These are phyloP conservation scores for Diadegma fenestrale DNA, from an alignment of 2,888 invertebrate genomes.

Conservation along the genomic window DNA sequence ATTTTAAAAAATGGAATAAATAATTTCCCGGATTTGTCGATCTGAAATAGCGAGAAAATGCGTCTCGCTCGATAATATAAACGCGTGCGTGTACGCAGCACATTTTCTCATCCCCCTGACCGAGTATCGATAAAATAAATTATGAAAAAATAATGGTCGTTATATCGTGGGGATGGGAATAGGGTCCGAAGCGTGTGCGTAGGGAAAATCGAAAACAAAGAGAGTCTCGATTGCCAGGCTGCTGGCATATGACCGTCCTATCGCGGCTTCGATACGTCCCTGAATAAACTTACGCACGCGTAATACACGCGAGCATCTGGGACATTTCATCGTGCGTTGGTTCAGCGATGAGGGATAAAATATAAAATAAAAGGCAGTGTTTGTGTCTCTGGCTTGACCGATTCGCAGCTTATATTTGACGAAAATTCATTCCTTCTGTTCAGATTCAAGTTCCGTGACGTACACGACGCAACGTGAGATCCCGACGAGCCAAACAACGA, in stretches of 20 bases:
- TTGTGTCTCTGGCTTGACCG: not conserved
- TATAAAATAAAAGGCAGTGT: not conserved
- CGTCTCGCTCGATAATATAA: not conserved
- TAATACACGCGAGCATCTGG: slow-evolving; percentile 49
- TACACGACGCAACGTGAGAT: slow-evolving; percentile 81
- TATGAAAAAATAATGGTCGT: not conserved
- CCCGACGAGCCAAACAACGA: slow-evolving; percentile 78
- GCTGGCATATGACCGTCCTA: slow-evolving; percentile 13
- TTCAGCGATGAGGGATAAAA: not conserved
- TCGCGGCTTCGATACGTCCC: slow-evolving; percentile 47
- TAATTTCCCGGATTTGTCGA: not conserved
- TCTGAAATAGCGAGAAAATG: not conserved
- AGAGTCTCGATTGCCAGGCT: not conserved
- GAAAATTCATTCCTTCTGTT: slow-evolving; percentile 35
- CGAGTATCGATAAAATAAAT: not conserved
- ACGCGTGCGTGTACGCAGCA: not conserved
- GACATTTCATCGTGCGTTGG: not conserved
- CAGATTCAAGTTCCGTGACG: slow-evolving; percentile 82
- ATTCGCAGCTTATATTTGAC: slow-evolving; percentile 1
- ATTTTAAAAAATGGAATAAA: not conserved
- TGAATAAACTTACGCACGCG: slow-evolving; percentile 62
- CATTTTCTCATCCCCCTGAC: not conserved
- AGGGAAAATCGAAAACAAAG: not conserved
- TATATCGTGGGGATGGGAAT: not conserved
- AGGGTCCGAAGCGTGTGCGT: slow-evolving; percentile 8